Percentiles rank a stretch among this genome's conserved stretches.
Conservation (phyloP, 53 echinoderm and acorn worm species). For the Crossaster papposus region DNA sequence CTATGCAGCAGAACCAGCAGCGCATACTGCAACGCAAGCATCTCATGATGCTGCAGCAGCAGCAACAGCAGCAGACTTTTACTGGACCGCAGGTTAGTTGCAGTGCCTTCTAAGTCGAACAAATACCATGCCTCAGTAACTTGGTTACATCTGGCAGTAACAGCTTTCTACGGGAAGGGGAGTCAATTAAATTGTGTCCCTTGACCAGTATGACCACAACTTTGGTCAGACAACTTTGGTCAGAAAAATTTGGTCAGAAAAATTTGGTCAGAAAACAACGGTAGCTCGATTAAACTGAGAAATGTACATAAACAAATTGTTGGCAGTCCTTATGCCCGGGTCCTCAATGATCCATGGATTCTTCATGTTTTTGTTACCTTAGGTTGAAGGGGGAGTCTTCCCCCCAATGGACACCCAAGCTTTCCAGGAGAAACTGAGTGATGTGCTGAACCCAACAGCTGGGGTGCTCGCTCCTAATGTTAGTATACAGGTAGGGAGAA, state of each 20-base stretch:
- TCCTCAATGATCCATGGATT: too few species aligned
- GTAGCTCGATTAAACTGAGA: too few species aligned
- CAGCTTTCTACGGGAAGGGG: too few species aligned
- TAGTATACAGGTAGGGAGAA: conserved; percentile 91
- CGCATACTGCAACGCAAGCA: conserved; percentile 89
- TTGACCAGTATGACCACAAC: too few species aligned
- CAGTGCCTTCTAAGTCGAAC: neutral
- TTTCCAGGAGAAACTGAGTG: conserved; percentile 75
- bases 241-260: neutral
- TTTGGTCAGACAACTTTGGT: too few species aligned
- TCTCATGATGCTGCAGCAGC: conserved; percentile 90
- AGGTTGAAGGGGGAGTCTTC: conserved; percentile 72
- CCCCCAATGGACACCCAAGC: conserved; percentile 69
- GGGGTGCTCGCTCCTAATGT: conserved; percentile 96
- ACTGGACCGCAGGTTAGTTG: conserved; percentile 89
- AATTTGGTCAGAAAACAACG: too few species aligned
- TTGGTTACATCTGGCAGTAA: neutral
- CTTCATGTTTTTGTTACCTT: neutral
- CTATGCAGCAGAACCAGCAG: conserved; percentile 72
- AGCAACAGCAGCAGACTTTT: conserved; percentile 95
- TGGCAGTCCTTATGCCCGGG: too few species aligned
- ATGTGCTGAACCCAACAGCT: conserved; percentile 74
- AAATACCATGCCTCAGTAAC: neutral
- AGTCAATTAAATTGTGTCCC: too few species aligned
- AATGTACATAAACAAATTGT: too few species aligned